Evolutionary conservation across 2,113 vertebrate species (phyloP).

Genomic region (Macheiramphus alcinus): DNA sequence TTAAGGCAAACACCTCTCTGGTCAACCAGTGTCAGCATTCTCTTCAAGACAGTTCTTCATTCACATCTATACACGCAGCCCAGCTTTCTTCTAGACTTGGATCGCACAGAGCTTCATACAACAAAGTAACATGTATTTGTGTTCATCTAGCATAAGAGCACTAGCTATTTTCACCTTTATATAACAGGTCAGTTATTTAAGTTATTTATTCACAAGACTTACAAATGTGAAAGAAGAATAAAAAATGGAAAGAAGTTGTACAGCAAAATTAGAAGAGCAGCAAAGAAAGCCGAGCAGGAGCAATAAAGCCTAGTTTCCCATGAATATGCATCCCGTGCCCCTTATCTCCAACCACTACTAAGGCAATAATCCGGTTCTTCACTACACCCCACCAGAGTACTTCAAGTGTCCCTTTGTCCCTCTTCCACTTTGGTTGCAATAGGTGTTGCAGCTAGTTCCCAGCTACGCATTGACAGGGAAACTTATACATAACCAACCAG

Average conservation of each 20-base stretch:
- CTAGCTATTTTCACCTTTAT: neutral
- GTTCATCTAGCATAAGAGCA: neutral
- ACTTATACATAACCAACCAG: neutral
- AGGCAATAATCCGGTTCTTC: neutral
- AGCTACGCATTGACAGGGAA: fast-evolving
- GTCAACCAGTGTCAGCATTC: neutral
- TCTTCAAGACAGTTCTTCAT: neutral
- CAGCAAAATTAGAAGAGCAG: neutral
- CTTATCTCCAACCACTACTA: neutral
- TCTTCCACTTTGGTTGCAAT: neutral
- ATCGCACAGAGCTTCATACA: neutral
- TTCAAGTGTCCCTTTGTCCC: neutral
- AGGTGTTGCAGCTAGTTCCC: neutral
- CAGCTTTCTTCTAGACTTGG: neutral
- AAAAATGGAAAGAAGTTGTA: neutral
- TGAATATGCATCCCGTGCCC: fast-evolving
- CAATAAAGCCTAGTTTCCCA: neutral
- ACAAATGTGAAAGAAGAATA: neutral
- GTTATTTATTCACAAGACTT: neutral
- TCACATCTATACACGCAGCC: neutral
- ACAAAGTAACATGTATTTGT: fast-evolving
- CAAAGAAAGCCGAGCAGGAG: neutral
- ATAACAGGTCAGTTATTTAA: neutral
- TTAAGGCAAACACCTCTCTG: neutral
- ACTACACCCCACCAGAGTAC: neutral